phyloP scores from a whole-genome alignment of 2,888 invertebrate genomes.

The Pharmacophagus antenor region DNA sequence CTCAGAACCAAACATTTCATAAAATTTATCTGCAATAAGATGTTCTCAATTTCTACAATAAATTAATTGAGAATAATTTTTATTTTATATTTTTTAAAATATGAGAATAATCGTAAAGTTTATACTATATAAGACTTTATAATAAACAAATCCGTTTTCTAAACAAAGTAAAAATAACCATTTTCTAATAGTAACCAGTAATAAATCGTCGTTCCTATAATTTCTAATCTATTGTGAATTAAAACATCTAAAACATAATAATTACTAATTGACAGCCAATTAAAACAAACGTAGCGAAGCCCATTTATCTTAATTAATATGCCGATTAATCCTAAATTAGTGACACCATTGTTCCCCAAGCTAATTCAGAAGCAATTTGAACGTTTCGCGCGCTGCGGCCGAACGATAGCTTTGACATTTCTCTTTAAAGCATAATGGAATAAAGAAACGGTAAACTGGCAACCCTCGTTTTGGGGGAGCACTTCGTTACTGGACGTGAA shows the following conservation, averaged over 20 bases:
- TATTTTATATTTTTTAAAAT: too few relatives aligned
- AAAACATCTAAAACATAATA: not conserved
- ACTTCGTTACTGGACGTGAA: slow-evolving; percentile 58
- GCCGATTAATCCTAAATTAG: slow-evolving; percentile 47
- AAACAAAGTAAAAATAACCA: too few relatives aligned
- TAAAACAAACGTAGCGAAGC: slow-evolving; percentile 42
- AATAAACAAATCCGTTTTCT: too few relatives aligned
- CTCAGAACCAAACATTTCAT: too few relatives aligned
- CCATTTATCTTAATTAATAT: slow-evolving; percentile 47
- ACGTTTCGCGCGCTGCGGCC: slow-evolving; percentile 54
- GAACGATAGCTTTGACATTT: slow-evolving; percentile 75
- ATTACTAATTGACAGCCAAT: slow-evolving; percentile 40
- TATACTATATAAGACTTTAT: too few relatives aligned
- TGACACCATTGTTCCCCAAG: slow-evolving; percentile 49
- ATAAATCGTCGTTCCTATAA: too few relatives aligned
- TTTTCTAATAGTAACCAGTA: too few relatives aligned
- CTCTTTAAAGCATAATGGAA: slow-evolving; percentile 79
- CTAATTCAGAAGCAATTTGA: slow-evolving; percentile 44
- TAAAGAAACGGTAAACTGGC: slow-evolving; percentile 78
- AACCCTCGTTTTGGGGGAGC: slow-evolving; percentile 63
- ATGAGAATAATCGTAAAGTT: too few relatives aligned
- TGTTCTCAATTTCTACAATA: too few relatives aligned
- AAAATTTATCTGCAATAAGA: too few relatives aligned
- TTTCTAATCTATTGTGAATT: too few relatives aligned
- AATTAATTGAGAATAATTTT: too few relatives aligned